Base-by-base conservation (phyloP, 2,113 vertebrate genomes). In the Ammodytes marinus region DNA sequence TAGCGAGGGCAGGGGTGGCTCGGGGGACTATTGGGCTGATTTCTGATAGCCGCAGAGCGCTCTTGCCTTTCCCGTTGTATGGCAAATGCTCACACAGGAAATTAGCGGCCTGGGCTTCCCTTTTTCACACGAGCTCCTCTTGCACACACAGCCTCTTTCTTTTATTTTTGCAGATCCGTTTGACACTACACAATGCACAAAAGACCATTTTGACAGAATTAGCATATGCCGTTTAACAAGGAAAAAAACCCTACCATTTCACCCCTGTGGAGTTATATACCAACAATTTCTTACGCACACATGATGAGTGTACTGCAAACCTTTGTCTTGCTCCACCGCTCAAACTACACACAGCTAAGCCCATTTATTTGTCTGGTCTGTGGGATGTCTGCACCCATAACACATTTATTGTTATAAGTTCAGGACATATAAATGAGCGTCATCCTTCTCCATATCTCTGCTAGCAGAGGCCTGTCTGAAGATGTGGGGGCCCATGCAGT, bases 21-120 rank as follows among this genome's bases (percentile, higher is more conserved):
- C 86, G 50, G 78, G 90, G 92, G 89, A 92, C 91, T 83, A 55
- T 75, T 73, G 80, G 85, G 91, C 88, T 92, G 93, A 94, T 94
- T 94, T 82, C 91, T 88, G 91, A 91, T 91, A 92, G 93, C 90
- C 86, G 69, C 92, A 79, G 70, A 72, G 86, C 64, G 72, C 85
- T 91, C 89, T 91, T 89, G 87, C 91, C 92, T 89, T 27, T 90
- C 84, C 86, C 69, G 40, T 74, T 91, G 69, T 47, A 74, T 40
- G 47, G 88, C 89, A 84, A 94, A 95, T 83, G 79, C 91, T 90
- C 91, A 89, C 88, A 94, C 92, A 94, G 94, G 95, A 95, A 95
- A 95, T 95, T 93, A 89, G 91, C 91, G 82, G 91, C 91, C 88
- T 92, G 86, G 87, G 85, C 93, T 94, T 94, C 91, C 92, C 79